Evolutionary conservation across 2,888 invertebrate species (phyloP).

Genomic region (Synanthedon vespiformis): DNA sequence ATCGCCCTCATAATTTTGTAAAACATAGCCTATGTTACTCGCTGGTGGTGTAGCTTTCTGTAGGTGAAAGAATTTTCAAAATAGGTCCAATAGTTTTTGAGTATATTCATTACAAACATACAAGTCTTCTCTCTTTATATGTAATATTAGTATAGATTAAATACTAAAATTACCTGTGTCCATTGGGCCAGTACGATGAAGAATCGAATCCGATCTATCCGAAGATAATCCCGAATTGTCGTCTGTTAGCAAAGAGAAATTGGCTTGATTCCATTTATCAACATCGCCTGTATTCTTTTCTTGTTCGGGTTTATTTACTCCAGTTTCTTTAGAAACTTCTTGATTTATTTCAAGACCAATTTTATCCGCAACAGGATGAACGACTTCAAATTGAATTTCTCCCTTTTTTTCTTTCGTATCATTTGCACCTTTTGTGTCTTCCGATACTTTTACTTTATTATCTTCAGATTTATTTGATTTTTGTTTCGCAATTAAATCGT

Average conservation of each 20-base stretch:
- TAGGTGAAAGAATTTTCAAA: too few species aligned
- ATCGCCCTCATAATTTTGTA: too few species aligned
- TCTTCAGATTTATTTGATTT: not conserved
- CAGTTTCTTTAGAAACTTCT: not conserved
- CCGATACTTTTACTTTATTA: not conserved
- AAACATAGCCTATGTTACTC: too few species aligned
- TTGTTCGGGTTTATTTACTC: not conserved
- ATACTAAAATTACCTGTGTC: too few species aligned
- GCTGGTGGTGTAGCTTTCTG: too few species aligned
- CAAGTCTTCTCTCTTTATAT: too few species aligned
- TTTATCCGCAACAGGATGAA: not conserved
- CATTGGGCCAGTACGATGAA: conserved; percentile 31
- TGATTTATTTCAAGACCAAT: not conserved
- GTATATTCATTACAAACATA: too few species aligned
- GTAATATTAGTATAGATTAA: too few species aligned
- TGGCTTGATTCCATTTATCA: conserved; percentile 36
- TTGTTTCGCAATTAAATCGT: not conserved
- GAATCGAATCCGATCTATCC: conserved; percentile 30
- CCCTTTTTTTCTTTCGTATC: conserved; percentile 1
- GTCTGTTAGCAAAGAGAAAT: conserved; percentile 48
- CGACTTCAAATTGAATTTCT: conserved; percentile 3
- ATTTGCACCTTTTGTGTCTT: conserved; percentile 1
- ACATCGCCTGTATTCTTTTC: conserved; percentile 1
- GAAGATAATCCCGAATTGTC: conserved; percentile 36
- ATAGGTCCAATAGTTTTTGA: too few species aligned